A percentile compares a stretch with the other conserved stretches of the same genome.
Evolutionary conservation across 64 coral and sea anemone genomes (phyloP).

Genomic region (Astreopora myriophthalma): DNA sequence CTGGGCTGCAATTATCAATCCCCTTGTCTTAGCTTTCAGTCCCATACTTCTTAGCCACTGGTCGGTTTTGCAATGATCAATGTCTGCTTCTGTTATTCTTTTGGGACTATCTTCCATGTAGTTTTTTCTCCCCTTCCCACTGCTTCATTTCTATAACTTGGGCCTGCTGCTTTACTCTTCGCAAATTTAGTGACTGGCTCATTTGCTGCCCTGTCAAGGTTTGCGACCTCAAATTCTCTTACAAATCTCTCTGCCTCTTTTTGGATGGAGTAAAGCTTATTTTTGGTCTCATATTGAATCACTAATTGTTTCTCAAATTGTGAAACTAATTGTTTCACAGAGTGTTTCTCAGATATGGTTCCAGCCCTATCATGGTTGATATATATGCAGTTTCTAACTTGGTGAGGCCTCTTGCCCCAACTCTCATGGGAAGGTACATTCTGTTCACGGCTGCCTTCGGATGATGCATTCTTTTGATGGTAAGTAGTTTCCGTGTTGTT

Average conservation of each 20-base stretch:
- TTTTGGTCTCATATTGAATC: background rate
- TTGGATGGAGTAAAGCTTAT: background rate
- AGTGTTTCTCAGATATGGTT: background rate
- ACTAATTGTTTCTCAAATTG: background rate
- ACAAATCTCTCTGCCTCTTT: background rate
- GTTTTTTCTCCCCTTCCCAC: background rate
- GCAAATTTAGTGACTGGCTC: background rate
- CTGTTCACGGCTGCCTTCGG: background rate
- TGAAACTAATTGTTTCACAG: background rate
- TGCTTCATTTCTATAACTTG: background rate
- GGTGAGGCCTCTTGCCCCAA: background rate
- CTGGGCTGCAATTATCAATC: too few relatives aligned
- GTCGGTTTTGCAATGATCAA: background rate
- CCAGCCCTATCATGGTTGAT: background rate
- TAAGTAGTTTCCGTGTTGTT: background rate
- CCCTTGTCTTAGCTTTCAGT: too few relatives aligned
- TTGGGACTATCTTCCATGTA: background rate
- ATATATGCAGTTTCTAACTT: background rate
- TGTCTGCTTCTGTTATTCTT: background rate
- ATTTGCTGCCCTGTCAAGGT: background rate
- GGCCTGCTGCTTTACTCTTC: background rate
- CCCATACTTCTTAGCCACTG: background rate
- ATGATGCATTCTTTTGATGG: background rate
- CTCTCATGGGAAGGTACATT: background rate
- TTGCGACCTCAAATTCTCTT: background rate